Evolutionary conservation across 2,113 vertebrate genomes (phyloP).

Genomic region (Hemibagrus wyckioides): DNA sequence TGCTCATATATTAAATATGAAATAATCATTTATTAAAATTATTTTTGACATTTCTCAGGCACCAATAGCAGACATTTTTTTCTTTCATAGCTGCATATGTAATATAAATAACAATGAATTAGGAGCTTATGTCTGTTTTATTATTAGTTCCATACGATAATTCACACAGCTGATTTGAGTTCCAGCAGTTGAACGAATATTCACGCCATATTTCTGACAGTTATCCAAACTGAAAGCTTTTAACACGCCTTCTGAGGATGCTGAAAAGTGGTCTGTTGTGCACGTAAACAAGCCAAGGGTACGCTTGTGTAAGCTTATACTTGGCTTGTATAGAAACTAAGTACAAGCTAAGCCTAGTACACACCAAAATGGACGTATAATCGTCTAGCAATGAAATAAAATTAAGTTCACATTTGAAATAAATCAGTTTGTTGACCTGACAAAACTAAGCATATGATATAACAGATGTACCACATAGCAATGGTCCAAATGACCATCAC

Average conservation of each 20-base stretch:
- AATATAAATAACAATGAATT: not conserved
- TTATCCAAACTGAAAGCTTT: not conserved
- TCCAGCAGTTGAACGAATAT: not conserved
- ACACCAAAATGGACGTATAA: not conserved
- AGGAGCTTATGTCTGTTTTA: not conserved
- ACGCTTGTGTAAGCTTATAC: too few species aligned
- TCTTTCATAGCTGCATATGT: not conserved
- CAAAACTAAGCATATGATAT: not conserved
- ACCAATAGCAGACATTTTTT: not conserved
- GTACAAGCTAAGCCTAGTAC: not conserved
- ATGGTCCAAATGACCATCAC: not conserved
- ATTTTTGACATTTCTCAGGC: not conserved
- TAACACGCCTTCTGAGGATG: not conserved
- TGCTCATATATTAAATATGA: not conserved
- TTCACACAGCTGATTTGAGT: not conserved
- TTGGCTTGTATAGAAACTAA: too few species aligned
- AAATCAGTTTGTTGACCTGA: not conserved
- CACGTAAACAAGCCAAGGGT: not conserved
- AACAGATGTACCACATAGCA: not conserved
- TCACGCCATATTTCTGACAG: not conserved
- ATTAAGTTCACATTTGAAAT: not conserved
- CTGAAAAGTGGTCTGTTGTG: not conserved
- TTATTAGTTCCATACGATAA: not conserved
- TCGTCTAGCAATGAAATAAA: not conserved
- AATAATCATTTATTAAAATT: not conserved